These are phyloP conservation scores for Apostichopus parvimensis DNA, from an alignment of 35 echinoderm and acorn worm species.

Conservation along the genomic window DNA sequence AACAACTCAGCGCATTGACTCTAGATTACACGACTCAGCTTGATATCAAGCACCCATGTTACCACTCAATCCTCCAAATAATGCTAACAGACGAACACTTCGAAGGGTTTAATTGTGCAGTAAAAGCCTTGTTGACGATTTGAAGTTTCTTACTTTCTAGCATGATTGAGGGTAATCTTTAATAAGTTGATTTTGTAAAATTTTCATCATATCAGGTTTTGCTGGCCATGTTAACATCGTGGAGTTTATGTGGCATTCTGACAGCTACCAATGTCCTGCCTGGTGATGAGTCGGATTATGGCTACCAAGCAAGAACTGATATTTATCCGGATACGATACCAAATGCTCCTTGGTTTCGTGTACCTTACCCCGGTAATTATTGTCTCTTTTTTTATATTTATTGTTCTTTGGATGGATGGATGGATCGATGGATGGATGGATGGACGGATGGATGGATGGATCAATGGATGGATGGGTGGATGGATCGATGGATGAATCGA, in stretches of 20 bases:
- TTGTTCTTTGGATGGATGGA: no score
- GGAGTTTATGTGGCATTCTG: conserved; percentile 48
- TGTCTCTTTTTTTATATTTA: not conserved
- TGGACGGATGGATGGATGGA: no score
- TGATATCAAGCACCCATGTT: no score
- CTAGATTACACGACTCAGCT: no score
- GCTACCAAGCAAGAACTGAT: conserved; percentile 45
- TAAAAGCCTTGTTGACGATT: not conserved
- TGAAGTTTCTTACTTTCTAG: not conserved
- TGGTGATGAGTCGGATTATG: not conserved
- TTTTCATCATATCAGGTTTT: conserved; percentile 8
- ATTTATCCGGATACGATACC: conserved; percentile 14
- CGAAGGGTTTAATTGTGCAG: no score
- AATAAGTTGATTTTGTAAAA: not conserved
- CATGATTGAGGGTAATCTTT: not conserved
- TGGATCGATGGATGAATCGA: no score
- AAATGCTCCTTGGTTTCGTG: conserved; percentile 37
- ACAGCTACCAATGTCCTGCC: conserved; percentile 30
- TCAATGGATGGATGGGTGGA: no score
- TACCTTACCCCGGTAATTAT: conserved; percentile 48
- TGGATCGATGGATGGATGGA: no score
- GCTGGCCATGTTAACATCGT: conserved; percentile 18
- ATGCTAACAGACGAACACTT: no score
- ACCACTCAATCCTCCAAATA: no score
- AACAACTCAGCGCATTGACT: no score